Evolutionary conservation across 2,113 vertebrate genomes (phyloP).

Genomic region (Megaptera novaeangliae): DNA sequence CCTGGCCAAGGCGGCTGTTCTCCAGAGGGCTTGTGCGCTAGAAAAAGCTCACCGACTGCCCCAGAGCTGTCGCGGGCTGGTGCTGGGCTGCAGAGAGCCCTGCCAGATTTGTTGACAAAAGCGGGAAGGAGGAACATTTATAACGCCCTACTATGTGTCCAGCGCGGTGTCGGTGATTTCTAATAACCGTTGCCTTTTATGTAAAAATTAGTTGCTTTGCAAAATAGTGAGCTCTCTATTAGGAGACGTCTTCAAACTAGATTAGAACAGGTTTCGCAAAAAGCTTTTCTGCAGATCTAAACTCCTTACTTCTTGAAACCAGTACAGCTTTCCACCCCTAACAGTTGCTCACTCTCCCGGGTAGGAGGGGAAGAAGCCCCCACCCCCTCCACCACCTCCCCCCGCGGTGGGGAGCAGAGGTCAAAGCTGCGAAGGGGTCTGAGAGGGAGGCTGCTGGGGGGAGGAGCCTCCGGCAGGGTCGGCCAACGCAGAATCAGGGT

Average conservation of each 20-base stretch:
- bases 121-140: not conserved
- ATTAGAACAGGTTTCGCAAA: slow-evolving; percentile 5
- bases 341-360: not conserved
- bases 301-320: slow-evolving; percentile 48
- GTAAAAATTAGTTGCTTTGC: not conserved
- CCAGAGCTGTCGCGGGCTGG: not conserved
- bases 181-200: not conserved
- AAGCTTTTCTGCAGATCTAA: slow-evolving; percentile 14
- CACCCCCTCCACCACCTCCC: not conserved
- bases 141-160: slow-evolving; percentile 33
- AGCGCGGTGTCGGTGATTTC: not conserved
- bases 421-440: not conserved
- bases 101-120: not conserved
- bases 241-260: slow-evolving; percentile 31
- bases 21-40: not conserved
- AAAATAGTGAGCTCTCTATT: slow-evolving; percentile 23
- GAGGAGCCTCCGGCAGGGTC: slow-evolving; percentile 39
- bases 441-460: not conserved
- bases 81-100: not conserved
- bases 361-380: not conserved
- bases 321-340: not conserved
- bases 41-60: not conserved
- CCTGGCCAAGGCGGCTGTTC: not conserved
- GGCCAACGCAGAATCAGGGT: slow-evolving; percentile 14
- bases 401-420: not conserved